These are phyloP conservation scores for Cosmia trapezina DNA, from an alignment of 2,888 invertebrate genomes.

Conservation along the genomic window DNA sequence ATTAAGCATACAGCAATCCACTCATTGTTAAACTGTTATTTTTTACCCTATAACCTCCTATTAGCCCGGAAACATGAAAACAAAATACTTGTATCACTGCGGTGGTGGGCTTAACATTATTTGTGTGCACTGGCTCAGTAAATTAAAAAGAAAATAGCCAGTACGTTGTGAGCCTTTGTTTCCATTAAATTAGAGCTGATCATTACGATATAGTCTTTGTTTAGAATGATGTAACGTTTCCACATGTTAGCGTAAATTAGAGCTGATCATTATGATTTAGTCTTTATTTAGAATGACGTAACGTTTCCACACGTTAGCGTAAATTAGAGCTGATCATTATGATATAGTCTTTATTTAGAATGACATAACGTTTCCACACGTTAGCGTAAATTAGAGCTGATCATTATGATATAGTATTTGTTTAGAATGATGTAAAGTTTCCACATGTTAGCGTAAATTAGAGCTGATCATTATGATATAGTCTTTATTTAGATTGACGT, in stretches of 20 bases:
- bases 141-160: constrained; percentile 51
- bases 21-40: constrained; percentile 25
- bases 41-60: constrained; percentile 32
- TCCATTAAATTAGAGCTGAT: constrained; percentile 15
- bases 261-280: no score
- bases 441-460: background rate
- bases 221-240: background rate
- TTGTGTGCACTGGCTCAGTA: constrained; percentile 48
- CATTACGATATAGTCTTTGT: background rate
- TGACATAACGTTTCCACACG: no score
- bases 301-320: background rate
- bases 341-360: no score
- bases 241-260: background rate
- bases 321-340: no score
- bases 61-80: constrained; percentile 47
- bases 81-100: constrained; percentile 49
- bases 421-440: background rate
- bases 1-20: background rate
- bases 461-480: no score
- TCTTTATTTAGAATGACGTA: background rate
- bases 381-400: background rate
- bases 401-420: background rate
- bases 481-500: background rate
- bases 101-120: constrained; percentile 41
- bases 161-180: constrained; percentile 5